Base-by-base conservation (phyloP, 2,797 vertebrate genomes). In the Sebastes iracundus region DNA sequence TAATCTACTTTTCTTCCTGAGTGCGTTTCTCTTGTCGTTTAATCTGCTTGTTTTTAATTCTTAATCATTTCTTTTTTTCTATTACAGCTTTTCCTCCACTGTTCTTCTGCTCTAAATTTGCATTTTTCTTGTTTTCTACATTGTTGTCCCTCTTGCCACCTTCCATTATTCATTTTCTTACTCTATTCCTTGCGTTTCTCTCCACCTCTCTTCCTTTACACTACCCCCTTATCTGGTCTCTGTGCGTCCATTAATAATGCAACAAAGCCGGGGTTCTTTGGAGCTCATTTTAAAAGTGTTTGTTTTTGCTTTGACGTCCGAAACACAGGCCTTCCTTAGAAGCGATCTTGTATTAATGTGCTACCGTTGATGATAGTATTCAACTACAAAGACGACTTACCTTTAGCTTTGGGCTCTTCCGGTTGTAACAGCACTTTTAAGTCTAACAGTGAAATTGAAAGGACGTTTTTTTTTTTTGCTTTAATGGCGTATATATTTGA, bases 171-270 rank as follows among this genome's bases (percentile, higher is more conserved):
- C 0, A 18, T 16, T 4, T n/a, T 71, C 28, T 55, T 22, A 23
- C 12, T 32, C 3, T 65, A 18, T 27, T 23, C 11, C 53, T 75
- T 80, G 66, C 35, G 20, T 46, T 73, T 64, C 70, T 33, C 35
- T 68, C 68, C 49, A 79, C 83, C 63, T 90, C 64, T 76, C 59
- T 82, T 75, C 53, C 33, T 63, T 76, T 30, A 63, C 53, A 52
- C 61, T 64, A 74, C 8, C 59, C 59, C 61, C 65, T 49, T 72
- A 79, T 91, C 77, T 87, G 72, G 80, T 87, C 85, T 92, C 89
- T 82, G 75, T 83, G 72, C 46, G 67, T 73, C 81, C 77, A 94
- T 95, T 92, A 94, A 95, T 94, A 94, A 94, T 95, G 88, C 93
- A 95, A 90, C 91, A 92, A 88, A 91, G 91, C 89, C 35, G 5